Conservation (phyloP, 1,140 invertebrate genomes). For the Drosophila nikananu region DNA sequence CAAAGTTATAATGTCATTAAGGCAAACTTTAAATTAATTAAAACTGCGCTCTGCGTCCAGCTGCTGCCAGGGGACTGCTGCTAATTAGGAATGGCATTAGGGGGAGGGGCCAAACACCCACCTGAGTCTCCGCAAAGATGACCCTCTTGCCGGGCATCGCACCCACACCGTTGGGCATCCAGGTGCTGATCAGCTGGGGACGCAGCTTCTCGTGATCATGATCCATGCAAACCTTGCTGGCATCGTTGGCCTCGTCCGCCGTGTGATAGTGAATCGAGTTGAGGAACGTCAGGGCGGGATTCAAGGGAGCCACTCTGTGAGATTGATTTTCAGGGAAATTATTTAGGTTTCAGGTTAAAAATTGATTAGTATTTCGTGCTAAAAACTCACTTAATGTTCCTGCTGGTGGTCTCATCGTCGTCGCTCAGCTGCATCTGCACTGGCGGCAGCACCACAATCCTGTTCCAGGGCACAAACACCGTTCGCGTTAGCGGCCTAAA, state of each 20-base stretch:
- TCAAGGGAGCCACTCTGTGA: conserved; percentile 78
- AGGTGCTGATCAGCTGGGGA: conserved; percentile 93
- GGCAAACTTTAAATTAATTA: conserved; percentile 83
- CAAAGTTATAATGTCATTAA: conserved; percentile 83
- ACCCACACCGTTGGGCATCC: conserved; percentile 94
- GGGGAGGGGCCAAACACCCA: conserved; percentile 85
- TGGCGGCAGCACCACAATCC: conserved; percentile 95
- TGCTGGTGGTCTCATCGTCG: conserved; percentile 87
- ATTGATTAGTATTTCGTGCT: no score
- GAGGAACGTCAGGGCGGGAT: conserved; percentile 87
- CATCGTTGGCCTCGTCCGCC: conserved; percentile 84
- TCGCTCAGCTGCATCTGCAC: conserved; percentile 94
- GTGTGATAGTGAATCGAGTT: conserved; percentile 87
- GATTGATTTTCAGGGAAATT: not conserved
- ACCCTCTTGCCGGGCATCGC: conserved; percentile 92
- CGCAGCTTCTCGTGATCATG: conserved; percentile 93
- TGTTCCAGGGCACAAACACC: conserved; percentile 97
- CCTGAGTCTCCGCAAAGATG: conserved; percentile 95
- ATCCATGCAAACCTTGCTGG: conserved; percentile 90
- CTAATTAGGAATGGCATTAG: conserved; percentile 77
- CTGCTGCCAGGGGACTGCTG: conserved; percentile 67
- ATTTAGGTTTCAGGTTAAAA: no score
- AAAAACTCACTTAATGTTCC: conserved; percentile 86
- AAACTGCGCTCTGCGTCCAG: conserved; percentile 68
- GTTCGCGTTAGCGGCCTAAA: conserved; percentile 94